phyloP scores from a whole-genome alignment of 2,797 vertebrate genomes.

The Enteromius anoplus region DNA sequence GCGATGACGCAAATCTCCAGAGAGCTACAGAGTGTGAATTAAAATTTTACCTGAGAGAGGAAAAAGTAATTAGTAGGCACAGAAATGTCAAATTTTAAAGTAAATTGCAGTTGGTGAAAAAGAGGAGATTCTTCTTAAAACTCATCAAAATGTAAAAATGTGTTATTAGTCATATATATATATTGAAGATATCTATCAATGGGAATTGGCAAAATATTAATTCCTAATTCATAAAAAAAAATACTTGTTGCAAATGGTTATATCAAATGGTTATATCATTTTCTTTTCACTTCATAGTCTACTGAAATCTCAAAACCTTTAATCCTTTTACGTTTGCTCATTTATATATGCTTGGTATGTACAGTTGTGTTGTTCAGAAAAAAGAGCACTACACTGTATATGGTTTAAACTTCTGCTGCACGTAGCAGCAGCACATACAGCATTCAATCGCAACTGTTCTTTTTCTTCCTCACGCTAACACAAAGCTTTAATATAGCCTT shows the following conservation, averaged over 20 bases:
- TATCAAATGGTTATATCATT: background rate
- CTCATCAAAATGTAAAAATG: background rate
- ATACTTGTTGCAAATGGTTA: no score
- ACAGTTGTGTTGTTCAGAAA: background rate
- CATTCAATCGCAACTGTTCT: background rate
- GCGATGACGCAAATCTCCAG: constrained; percentile 7
- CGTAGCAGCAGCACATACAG: background rate
- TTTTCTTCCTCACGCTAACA: constrained; percentile 3
- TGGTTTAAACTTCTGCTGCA: background rate
- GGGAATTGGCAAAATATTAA: background rate
- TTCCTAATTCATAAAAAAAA: background rate
- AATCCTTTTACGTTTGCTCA: background rate
- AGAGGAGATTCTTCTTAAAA: background rate
- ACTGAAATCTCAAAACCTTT: constrained; percentile 25
- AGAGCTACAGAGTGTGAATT: constrained; percentile 14
- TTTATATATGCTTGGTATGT: background rate
- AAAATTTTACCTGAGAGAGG: background rate
- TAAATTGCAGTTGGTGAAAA: background rate
- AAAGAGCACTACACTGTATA: background rate
- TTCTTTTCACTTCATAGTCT: background rate
- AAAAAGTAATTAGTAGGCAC: background rate
- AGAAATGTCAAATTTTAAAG: background rate
- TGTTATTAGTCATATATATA: background rate
- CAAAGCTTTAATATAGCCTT: constrained; percentile 39
- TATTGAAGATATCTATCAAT: background rate